Conservation (phyloP, 2,888 invertebrate genomes). For the Congeria kusceri region DNA sequence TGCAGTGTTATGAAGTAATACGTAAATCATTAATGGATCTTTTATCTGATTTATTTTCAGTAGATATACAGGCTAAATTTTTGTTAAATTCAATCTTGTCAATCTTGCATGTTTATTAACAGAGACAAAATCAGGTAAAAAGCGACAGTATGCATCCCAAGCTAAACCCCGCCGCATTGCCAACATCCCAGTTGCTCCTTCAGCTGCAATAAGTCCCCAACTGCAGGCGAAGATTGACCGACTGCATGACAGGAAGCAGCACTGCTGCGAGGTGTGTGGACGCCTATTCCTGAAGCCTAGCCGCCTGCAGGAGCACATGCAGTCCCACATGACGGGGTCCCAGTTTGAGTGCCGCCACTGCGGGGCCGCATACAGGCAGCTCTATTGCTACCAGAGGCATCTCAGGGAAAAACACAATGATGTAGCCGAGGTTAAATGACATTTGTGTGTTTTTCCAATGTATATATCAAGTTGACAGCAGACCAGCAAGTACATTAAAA, state of each 20-base stretch:
- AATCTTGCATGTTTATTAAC: no score
- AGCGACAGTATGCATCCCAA: background rate
- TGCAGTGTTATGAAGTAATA: no score
- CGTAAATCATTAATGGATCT: no score
- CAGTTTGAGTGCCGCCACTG: slow-evolving; percentile 17
- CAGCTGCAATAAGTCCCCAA: background rate
- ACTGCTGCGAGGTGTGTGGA: slow-evolving; percentile 29
- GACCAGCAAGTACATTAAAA: no score
- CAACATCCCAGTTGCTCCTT: background rate
- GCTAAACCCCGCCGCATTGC: background rate
- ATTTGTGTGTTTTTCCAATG: no score
- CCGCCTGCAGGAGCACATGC: slow-evolving; percentile 25
- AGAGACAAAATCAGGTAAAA: no score
- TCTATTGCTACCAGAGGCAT: slow-evolving; percentile 9
- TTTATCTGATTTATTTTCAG: no score
- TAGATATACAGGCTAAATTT: no score
- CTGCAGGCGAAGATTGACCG: background rate
- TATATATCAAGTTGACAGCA: no score
- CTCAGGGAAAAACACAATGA: slow-evolving; percentile 21
- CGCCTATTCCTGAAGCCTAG: slow-evolving; percentile 24
- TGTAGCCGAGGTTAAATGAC: background rate
- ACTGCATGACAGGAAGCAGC: background rate
- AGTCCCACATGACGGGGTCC: slow-evolving; percentile 18
- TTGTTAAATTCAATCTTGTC: no score
- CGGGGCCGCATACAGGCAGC: slow-evolving; percentile 22